A percentile compares a stretch with the other conserved stretches of the same genome.
phyloP scores from a whole-genome alignment of 1,140 invertebrate genomes.

The Lordiphosa mommai region DNA sequence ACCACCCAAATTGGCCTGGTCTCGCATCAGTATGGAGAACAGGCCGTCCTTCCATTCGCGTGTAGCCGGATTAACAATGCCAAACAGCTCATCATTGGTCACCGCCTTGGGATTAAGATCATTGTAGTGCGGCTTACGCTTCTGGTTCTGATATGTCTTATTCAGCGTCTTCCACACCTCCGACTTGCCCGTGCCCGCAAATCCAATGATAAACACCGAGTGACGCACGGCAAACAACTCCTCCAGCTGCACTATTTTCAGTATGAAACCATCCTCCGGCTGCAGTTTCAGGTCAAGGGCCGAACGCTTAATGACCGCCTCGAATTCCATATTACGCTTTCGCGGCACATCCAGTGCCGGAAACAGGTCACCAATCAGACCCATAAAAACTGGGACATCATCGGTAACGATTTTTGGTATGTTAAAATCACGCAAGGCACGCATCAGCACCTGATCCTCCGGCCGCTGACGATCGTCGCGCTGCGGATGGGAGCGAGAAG shows the following conservation, averaged over 20 bases:
- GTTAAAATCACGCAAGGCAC: conserved; percentile 95
- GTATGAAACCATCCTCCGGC: conserved; percentile 91
- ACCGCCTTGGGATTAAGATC: conserved; percentile 97
- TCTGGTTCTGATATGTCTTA: conserved; percentile 88
- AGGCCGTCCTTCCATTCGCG: conserved; percentile 98
- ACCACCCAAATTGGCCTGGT: conserved; percentile 91
- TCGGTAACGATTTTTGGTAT: conserved; percentile 95
- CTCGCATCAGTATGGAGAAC: conserved; percentile 94
- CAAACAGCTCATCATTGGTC: conserved; percentile 96
- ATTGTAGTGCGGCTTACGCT: conserved; percentile 90
- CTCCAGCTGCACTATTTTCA: conserved; percentile 91
- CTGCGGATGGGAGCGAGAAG: conserved; percentile 40
- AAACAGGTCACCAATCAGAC: conserved; percentile 93
- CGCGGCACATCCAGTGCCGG: conserved; percentile 93
- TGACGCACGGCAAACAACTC: conserved; percentile 96
- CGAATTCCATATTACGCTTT: conserved; percentile 91
- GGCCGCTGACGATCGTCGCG: conserved; percentile 85
- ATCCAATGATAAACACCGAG: conserved; percentile 95
- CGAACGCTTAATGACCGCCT: conserved; percentile 88
- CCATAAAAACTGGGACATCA: conserved; percentile 94
- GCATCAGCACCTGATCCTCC: conserved; percentile 90
- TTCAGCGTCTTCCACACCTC: conserved; percentile 95
- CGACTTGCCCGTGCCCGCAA: conserved; percentile 95
- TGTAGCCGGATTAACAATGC: conserved; percentile 95
- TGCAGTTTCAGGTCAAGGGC: conserved; percentile 92